These are phyloP conservation scores for Furcula furcula DNA, from an alignment of 2,888 invertebrate species.

Conservation along the genomic window DNA sequence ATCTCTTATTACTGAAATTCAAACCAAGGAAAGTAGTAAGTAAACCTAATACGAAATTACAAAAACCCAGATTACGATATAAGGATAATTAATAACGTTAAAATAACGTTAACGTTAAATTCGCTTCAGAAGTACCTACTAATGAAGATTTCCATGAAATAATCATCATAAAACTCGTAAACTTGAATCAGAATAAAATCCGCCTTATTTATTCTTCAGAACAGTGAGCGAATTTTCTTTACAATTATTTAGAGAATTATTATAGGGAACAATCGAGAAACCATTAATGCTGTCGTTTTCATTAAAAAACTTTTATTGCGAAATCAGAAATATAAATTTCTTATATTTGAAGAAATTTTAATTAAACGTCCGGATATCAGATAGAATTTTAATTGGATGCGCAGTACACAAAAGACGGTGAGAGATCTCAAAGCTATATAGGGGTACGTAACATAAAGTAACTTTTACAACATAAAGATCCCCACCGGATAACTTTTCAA, in stretches of 20 bases:
- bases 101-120: no score
- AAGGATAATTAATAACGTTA: no score
- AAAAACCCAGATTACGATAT: no score
- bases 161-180: no score
- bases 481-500: conserved; percentile 17
- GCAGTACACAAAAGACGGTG: conserved; percentile 18
- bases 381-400: conserved; percentile 40
- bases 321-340: conserved; percentile 33
- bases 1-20: no score
- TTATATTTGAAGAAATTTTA: conserved; percentile 34
- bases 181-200: no score
- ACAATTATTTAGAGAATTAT: conserved; percentile 43
- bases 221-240: conserved; percentile 34
- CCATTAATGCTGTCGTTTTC: conserved; percentile 41
- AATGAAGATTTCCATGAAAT: no score
- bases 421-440: conserved; percentile 21
- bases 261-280: conserved; percentile 47
- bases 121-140: no score
- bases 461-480: conserved; percentile 30
- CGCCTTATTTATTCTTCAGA: conserved; percentile 20
- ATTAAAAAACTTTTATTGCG: conserved; percentile 28
- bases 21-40: no score
- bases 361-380: conserved; percentile 35
- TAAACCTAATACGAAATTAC: no score
- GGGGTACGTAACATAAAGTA: conserved; percentile 16